A percentile compares a stretch with the other conserved stretches of the same genome.
These are phyloP conservation scores for Phortica magna DNA, from an alignment of 2,888 invertebrate genomes.

Conservation along the genomic window DNA sequence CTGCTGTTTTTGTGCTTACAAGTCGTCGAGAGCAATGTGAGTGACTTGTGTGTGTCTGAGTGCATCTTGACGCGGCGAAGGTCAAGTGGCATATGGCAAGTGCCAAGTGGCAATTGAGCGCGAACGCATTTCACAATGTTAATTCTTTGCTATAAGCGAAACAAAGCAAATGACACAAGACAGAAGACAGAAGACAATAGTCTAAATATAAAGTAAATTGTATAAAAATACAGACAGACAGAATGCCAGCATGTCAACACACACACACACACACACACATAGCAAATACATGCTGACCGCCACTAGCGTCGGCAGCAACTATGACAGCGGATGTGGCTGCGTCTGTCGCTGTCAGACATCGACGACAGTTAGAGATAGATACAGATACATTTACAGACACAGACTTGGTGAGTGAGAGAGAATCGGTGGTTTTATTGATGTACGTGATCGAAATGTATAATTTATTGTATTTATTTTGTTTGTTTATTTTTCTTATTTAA, in stretches of 20 bases:
- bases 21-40: too few relatives aligned
- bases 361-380: background rate
- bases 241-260: too few relatives aligned
- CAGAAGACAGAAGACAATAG: background rate
- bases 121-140: slow-evolving; percentile 19
- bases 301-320: background rate
- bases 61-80: background rate
- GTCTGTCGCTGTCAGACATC: background rate
- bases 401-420: background rate
- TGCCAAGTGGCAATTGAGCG: background rate
- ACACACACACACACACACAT: too few relatives aligned
- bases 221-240: too few relatives aligned
- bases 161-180: background rate
- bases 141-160: slow-evolving; percentile 3
- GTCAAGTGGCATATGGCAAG: slow-evolving; percentile 3
- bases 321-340: background rate
- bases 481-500: background rate
- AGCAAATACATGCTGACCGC: background rate
- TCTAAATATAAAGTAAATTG: background rate
- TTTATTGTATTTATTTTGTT: slow-evolving; percentile 16
- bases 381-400: background rate
- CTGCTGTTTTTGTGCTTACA: too few relatives aligned
- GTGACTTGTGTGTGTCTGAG: background rate
- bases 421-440: background rate
- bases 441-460: slow-evolving; percentile 22